These are phyloP conservation scores for Lonchura striata DNA, from an alignment of 2,113 vertebrate genomes.

Conservation along the genomic window DNA sequence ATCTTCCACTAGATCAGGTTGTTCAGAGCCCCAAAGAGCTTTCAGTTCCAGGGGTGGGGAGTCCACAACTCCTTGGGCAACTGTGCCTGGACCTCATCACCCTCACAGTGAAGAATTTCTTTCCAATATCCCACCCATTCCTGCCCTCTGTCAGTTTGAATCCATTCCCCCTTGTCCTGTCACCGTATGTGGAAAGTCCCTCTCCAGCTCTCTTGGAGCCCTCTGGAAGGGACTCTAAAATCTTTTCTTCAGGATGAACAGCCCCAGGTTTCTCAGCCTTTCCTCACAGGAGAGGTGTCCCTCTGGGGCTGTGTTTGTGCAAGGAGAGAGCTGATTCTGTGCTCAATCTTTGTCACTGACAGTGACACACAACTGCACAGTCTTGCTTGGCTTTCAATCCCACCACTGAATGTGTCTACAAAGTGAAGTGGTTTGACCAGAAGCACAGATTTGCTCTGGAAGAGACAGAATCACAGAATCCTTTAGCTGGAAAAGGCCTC, in stretches of 20 bases:
- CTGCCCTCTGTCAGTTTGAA: neutral
- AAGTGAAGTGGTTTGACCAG: neutral
- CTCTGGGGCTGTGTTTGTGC: neutral
- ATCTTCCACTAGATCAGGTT: neutral
- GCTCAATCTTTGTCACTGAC: neutral
- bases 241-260: neutral
- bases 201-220: neutral
- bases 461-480: neutral
- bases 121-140: neutral
- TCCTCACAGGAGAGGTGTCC: neutral
- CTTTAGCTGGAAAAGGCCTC: accelerated
- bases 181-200: neutral
- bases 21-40: neutral
- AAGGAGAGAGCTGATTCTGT: neutral
- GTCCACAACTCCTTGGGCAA: neutral
- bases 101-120: neutral
- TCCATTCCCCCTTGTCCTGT: neutral
- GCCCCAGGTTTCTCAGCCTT: neutral
- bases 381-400: neutral
- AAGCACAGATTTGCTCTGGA: neutral
- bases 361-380: neutral
- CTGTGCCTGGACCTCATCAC: neutral
- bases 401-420: neutral
- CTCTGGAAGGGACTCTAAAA: neutral
- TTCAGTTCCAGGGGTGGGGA: neutral